Percentiles rank a stretch among this genome's conserved stretches.
Conservation (phyloP, 2,797 vertebrate species). For the Enteromius thamalakanensis region DNA sequence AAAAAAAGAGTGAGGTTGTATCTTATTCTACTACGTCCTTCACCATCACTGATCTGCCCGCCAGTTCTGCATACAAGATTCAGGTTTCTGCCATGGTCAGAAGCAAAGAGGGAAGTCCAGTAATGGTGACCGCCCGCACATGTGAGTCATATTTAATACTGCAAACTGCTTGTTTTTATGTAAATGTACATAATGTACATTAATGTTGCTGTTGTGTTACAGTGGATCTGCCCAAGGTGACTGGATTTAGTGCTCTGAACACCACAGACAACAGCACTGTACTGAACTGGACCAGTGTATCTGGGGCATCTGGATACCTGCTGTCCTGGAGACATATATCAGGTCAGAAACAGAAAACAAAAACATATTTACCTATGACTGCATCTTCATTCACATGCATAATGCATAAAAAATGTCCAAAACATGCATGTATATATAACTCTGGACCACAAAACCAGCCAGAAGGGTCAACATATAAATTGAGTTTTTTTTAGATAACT, state of each 20-base stretch:
- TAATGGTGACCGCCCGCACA: slow-evolving; percentile 80
- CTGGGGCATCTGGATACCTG: slow-evolving; percentile 77
- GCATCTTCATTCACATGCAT: not conserved
- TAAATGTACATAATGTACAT: not conserved
- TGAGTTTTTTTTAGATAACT: too few species aligned
- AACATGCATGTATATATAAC: not conserved
- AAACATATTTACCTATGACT: not conserved
- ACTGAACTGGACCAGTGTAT: slow-evolving; percentile 81
- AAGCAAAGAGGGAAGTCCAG: slow-evolving; percentile 76
- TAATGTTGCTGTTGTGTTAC: slow-evolving; percentile 44
- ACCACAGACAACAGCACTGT: slow-evolving; percentile 72
- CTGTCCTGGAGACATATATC: slow-evolving; percentile 84
- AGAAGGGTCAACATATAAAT: too few species aligned
- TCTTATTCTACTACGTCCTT: slow-evolving; percentile 72
- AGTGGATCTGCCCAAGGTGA: slow-evolving; percentile 86
- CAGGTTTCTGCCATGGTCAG: slow-evolving; percentile 76
- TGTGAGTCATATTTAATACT: slow-evolving; percentile 72
- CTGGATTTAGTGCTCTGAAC: slow-evolving; percentile 73
- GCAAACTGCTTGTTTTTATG: not conserved
- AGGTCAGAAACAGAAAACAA: slow-evolving; percentile 65
- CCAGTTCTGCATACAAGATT: slow-evolving; percentile 83
- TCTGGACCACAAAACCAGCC: too few species aligned
- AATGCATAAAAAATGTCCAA: not conserved
- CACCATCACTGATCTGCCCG: slow-evolving; percentile 75
- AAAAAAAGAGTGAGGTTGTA: slow-evolving; percentile 75